These are phyloP conservation scores for Meleagris gallopavo DNA, from an alignment of 2,113 vertebrate species.

Conservation along the genomic window DNA sequence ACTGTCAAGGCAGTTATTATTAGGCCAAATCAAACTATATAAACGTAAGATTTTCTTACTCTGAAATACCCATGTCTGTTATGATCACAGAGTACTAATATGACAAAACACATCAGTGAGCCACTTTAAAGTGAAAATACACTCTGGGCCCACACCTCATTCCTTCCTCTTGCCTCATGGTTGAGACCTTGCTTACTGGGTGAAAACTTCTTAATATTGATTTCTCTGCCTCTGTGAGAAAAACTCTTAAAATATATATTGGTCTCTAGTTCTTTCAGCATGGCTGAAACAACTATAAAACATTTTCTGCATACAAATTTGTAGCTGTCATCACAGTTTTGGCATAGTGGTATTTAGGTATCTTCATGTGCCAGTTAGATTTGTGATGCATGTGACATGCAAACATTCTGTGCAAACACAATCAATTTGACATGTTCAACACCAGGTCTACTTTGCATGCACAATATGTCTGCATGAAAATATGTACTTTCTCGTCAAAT, in stretches of 20 bases:
- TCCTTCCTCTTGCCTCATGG: background rate
- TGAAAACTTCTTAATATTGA: background rate
- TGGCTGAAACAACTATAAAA: background rate
- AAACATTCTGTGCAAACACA: slow-evolving; percentile 1
- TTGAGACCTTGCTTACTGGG: background rate
- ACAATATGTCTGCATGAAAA: background rate
- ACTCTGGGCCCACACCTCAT: background rate
- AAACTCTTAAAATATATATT: background rate
- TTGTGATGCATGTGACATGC: background rate
- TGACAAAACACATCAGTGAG: background rate
- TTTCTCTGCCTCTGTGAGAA: background rate
- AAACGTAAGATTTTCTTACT: background rate
- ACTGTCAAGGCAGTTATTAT: background rate
- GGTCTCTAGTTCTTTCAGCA: background rate
- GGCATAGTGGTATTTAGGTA: background rate
- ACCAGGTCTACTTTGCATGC: background rate
- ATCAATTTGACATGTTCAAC: background rate
- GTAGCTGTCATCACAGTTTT: background rate
- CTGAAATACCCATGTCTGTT: background rate
- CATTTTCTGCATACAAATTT: background rate
- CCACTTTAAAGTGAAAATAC: background rate
- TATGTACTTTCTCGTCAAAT: background rate
- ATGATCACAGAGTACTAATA: background rate
- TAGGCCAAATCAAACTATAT: background rate
- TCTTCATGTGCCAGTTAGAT: background rate